phyloP scores from a whole-genome alignment of 2,888 invertebrate species.

The Agonopterix arenella region DNA sequence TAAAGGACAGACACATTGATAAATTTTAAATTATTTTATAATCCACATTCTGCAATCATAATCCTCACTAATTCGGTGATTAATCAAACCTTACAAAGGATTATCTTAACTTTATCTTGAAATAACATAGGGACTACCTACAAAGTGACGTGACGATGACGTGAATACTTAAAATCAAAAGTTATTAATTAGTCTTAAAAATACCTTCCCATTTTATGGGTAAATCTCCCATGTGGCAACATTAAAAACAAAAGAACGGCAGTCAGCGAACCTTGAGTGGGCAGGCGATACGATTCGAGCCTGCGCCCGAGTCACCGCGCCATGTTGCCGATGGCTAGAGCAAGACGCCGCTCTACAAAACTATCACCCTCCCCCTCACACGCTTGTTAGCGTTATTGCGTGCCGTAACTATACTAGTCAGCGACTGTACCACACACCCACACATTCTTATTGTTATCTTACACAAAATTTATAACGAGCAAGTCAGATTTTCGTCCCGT shows the following conservation, averaged over 20 bases:
- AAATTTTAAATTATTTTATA: too few species aligned
- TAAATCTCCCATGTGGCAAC: constrained; percentile 42
- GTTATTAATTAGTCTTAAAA: too few species aligned
- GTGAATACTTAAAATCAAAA: too few species aligned
- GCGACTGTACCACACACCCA: constrained; percentile 70
- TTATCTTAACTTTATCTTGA: too few species aligned
- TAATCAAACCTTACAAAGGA: too few species aligned
- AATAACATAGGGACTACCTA: too few species aligned
- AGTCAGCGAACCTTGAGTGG: constrained; percentile 80
- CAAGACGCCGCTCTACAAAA: constrained; percentile 44
- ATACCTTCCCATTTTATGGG: neutral
- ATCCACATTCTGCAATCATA: too few species aligned
- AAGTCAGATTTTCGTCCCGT: constrained; percentile 63
- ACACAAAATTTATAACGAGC: constrained; percentile 75
- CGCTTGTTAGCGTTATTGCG: constrained; percentile 77
- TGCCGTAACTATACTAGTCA: constrained; percentile 75
- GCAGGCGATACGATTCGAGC: constrained; percentile 79
- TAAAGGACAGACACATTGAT: too few species aligned
- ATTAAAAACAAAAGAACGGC: constrained; percentile 77
- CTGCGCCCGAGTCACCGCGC: constrained; percentile 79
- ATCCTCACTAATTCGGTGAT: too few species aligned
- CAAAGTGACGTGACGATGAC: too few species aligned
- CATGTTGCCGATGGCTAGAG: constrained; percentile 64
- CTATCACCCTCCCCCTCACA: constrained; percentile 41
- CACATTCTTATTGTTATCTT: constrained; percentile 73